Evolutionary conservation across 2,113 vertebrate species (phyloP).

Genomic region (Dasyurus viverrinus): DNA sequence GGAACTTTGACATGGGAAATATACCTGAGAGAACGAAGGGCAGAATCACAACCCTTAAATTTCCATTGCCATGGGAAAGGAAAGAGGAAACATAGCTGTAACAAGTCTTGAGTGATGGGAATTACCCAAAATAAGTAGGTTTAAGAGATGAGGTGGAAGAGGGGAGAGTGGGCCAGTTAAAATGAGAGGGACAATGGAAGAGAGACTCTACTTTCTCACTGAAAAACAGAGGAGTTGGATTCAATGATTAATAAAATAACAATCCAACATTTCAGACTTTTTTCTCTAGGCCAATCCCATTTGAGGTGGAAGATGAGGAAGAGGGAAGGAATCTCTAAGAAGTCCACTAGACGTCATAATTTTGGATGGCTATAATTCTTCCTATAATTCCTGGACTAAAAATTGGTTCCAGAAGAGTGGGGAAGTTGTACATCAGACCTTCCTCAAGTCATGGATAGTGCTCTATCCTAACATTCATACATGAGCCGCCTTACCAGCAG

Average conservation of each 20-base stretch:
- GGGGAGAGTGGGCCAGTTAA: background rate
- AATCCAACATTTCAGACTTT: background rate
- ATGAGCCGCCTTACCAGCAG: background rate
- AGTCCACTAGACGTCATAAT: background rate
- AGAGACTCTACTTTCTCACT: background rate
- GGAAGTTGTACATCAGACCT: background rate
- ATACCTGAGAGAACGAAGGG: background rate
- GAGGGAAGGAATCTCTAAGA: background rate
- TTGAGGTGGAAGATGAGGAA: background rate
- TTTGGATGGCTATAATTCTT: background rate
- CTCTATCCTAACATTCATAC: background rate
- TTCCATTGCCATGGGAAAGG: too few species aligned
- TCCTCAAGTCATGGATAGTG: background rate
- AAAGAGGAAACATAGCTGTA: background rate
- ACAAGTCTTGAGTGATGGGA: background rate
- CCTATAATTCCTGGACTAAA: background rate
- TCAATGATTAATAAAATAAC: background rate
- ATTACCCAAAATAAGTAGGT: background rate
- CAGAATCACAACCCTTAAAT: background rate
- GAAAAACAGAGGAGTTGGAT: background rate
- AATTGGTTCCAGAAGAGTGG: too few species aligned
- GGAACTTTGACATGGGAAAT: background rate
- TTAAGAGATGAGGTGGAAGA: background rate
- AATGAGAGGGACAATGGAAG: background rate
- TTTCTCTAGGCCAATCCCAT: background rate